Conservation (phyloP, 2,797 vertebrate genomes). For the Hemitrygon akajei region DNA sequence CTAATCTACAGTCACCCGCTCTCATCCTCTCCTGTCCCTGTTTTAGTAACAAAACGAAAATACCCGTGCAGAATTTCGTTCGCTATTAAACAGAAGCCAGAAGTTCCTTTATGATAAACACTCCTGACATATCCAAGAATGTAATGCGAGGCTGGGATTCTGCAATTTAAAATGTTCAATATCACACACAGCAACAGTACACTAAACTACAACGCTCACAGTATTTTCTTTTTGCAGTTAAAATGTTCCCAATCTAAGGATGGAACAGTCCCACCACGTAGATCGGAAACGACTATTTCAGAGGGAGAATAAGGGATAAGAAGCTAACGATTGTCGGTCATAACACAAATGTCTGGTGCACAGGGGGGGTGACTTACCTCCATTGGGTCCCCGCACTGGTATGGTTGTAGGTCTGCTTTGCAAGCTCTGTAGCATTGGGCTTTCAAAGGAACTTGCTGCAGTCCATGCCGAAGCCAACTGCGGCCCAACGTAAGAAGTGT, state of each 20-base stretch:
- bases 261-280: not conserved
- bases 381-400: conserved; percentile 73
- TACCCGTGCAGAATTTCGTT: not conserved
- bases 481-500: conserved; percentile 78
- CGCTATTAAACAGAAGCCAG: not conserved
- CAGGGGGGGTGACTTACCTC: conserved; percentile 64
- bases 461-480: conserved; percentile 83
- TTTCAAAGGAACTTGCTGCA: conserved; percentile 76
- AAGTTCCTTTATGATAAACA: not conserved
- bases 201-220: not conserved
- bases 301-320: not conserved
- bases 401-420: conserved; percentile 76
- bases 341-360: not conserved
- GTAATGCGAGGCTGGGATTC: not conserved
- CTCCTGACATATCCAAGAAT: not conserved
- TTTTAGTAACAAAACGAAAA: not conserved
- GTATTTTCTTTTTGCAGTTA: not conserved
- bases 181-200: not conserved
- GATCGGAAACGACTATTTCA: too few species aligned
- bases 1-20: not conserved
- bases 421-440: conserved; percentile 87
- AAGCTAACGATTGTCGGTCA: not conserved
- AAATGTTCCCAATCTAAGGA: not conserved
- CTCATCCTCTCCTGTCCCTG: too few species aligned
- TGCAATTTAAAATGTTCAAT: not conserved